phyloP scores from a whole-genome alignment of 92 coral and sea anemone species.

The Porites lobata region DNA sequence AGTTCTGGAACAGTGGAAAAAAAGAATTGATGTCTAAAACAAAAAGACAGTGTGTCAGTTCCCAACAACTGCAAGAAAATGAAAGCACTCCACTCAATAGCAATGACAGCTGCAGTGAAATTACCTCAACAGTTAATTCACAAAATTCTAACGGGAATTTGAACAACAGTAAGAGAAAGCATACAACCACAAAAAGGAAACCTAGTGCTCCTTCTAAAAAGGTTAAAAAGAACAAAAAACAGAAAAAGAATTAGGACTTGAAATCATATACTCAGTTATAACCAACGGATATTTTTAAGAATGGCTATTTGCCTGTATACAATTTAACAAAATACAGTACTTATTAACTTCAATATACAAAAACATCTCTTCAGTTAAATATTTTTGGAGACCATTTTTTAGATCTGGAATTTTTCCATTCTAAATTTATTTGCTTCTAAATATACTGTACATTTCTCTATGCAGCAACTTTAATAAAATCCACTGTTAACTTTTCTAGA shows the following conservation, averaged over 20 bases:
- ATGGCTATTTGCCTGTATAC: too few relatives aligned
- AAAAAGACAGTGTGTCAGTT: slow-evolving; percentile 41
- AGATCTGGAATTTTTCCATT: background rate
- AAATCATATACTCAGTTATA: too few relatives aligned
- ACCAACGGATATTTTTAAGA: too few relatives aligned
- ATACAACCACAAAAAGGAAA: slow-evolving; percentile 28
- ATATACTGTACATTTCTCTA: background rate
- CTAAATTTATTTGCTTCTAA: background rate
- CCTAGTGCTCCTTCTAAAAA: slow-evolving; percentile 29
- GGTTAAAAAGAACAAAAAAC: slow-evolving; percentile 15
- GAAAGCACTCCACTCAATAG: slow-evolving; percentile 1
- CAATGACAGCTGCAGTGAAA: background rate
- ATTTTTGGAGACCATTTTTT: background rate
- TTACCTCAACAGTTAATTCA: slow-evolving; percentile 22
- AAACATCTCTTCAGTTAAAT: too few relatives aligned
- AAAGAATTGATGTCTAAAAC: slow-evolving; percentile 17
- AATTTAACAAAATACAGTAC: too few relatives aligned
- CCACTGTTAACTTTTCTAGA: slow-evolving; percentile 46
- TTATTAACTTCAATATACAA: too few relatives aligned
- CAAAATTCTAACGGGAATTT: slow-evolving; percentile 28
- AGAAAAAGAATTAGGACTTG: background rate
- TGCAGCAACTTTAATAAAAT: slow-evolving; percentile 72
- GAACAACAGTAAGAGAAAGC: slow-evolving; percentile 11
- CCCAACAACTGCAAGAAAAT: slow-evolving; percentile 23
- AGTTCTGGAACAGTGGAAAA: slow-evolving; percentile 60